Evolutionary conservation across 2,113 vertebrate species (phyloP).

Genomic region (Eublepharis macularius): DNA sequence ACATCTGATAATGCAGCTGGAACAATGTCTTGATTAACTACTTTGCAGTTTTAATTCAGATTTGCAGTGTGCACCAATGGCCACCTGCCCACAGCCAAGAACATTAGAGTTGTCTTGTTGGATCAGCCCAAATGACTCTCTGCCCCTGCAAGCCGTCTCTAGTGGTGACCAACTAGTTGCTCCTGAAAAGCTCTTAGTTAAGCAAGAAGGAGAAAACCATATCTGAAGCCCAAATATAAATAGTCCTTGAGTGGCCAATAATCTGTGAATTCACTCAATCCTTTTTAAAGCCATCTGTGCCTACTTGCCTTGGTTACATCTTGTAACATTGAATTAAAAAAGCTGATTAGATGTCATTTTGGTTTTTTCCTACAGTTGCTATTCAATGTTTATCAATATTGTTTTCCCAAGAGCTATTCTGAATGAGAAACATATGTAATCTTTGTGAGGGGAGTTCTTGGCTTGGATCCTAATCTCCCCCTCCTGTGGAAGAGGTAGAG

Average conservation of each 20-base stretch:
- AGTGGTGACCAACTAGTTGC: neutral
- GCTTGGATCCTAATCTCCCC: too few relatives aligned
- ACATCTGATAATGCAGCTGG: constrained; percentile 1
- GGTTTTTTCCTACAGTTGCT: too few relatives aligned
- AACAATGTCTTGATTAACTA: constrained; percentile 57
- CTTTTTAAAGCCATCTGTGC: neutral
- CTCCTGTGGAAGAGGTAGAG: too few relatives aligned
- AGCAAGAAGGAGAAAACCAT: neutral
- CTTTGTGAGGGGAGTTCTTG: too few relatives aligned
- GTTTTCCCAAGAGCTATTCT: too few relatives aligned
- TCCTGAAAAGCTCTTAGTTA: neutral
- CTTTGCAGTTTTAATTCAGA: neutral
- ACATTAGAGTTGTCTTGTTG: neutral
- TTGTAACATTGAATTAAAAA: too few relatives aligned
- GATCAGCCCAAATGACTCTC: neutral
- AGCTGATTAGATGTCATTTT: too few relatives aligned
- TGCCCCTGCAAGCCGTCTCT: neutral
- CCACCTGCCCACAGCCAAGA: neutral
- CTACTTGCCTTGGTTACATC: too few relatives aligned
- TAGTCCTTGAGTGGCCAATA: neutral
- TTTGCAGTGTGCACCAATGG: neutral
- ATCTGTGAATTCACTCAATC: neutral
- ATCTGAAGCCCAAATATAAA: neutral
- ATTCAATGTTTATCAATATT: too few relatives aligned
- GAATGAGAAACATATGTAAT: too few relatives aligned